Base-by-base conservation (phyloP, 1,140 invertebrate species). In the Plutomurus gul region DNA sequence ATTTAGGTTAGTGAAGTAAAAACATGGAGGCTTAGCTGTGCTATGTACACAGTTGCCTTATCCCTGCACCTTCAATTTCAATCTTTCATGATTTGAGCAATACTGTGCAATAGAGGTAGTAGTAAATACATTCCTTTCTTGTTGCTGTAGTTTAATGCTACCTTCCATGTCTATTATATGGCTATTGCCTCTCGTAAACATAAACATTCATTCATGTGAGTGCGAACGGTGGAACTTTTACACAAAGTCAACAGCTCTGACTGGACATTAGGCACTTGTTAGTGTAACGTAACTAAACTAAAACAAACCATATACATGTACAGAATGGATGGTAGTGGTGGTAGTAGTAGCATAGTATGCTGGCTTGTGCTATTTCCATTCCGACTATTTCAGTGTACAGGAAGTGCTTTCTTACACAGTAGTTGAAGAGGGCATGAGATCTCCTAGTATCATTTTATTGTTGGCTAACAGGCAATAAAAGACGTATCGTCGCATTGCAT, bases 381-480 rank as follows among this genome's bases (percentile, higher is more conserved):
- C 25, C 39, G 20, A n/a, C n/a, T n/a, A n/a, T n/a, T n/a, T n/a
- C n/a, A n/a, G n/a, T n/a, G n/a, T n/a, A n/a, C n/a, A n/a, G n/a
- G n/a, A n/a, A n/a, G n/a, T n/a, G n/a, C n/a, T n/a, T n/a, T n/a
- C n/a, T 43, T 11, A 20, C 25, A 4, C 1, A 8, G 37, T 73
- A 11, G 4, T n/a, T 46, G 40, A 73, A 27, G 51, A 65, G 56
- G 36, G 56, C 30, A 65, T 65, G 56, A 65, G 56, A 73, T 39
- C 40, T 75, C 43, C 36, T 27, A 79, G 78, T 79, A 79, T 79
- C 78, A 79, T 79, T 79, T 79, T 79, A 79, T 79, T 79, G 74
- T 76, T 74, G 70, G 76, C 79, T 77, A 81, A 77, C 75, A 74
- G 79, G 75, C 75, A 77, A 77, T 81, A 81, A 77, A 77, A 77